phyloP scores from a whole-genome alignment of 2,797 vertebrate species.

The Hoplostethus atlanticus region DNA sequence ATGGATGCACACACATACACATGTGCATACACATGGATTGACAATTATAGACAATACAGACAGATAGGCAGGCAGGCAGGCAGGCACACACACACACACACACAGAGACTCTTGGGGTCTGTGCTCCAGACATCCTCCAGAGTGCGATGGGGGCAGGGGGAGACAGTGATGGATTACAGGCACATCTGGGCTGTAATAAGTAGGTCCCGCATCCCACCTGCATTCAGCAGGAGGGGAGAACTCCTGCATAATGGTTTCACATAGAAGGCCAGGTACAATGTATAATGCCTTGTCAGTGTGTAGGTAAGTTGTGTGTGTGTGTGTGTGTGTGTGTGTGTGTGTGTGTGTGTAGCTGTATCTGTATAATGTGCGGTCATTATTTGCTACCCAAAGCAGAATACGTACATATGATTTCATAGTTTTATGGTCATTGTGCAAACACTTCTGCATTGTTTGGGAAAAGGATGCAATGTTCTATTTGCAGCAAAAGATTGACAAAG shows the following conservation, averaged over 20 bases:
- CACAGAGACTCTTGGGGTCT: constrained; percentile 49
- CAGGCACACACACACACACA: constrained; percentile 11
- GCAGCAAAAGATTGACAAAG: not conserved
- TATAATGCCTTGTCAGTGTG: constrained; percentile 76
- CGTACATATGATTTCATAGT: not conserved
- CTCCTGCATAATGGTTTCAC: constrained; percentile 80
- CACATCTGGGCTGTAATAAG: constrained; percentile 83
- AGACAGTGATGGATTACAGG: constrained; percentile 85
- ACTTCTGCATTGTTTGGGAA: not conserved
- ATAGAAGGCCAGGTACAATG: constrained; percentile 74
- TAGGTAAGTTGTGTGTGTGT: constrained; percentile 37
- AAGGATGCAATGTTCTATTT: constrained; percentile 1
- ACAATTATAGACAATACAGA: constrained; percentile 16
- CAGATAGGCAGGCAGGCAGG: not conserved
- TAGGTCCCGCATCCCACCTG: constrained; percentile 83
- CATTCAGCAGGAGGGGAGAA: constrained; percentile 78
- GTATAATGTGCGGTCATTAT: constrained; percentile 61
- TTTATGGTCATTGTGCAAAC: not conserved
- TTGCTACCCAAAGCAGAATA: constrained; percentile 11
- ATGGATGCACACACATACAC: constrained; percentile 8
- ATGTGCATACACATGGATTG: constrained; percentile 10
- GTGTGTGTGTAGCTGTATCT: constrained; percentile 9
- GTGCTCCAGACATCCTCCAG: constrained; percentile 76
- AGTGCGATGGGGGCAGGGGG: constrained; percentile 72
- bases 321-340: constrained; percentile 36